Base-by-base conservation (phyloP, 2,797 vertebrate genomes). In the Dendrocincla fuliginosa region DNA sequence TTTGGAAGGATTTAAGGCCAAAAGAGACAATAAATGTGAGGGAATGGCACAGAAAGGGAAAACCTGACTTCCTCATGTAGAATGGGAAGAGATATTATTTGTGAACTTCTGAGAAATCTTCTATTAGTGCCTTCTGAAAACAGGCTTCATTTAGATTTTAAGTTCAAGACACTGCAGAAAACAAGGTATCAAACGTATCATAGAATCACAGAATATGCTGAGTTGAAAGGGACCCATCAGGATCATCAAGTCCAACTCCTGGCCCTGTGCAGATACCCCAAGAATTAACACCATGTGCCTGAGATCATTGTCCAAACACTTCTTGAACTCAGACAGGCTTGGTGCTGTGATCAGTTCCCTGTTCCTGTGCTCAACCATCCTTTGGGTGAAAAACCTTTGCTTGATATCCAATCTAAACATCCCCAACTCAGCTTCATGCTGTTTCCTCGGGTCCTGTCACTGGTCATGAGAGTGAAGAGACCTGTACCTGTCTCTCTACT, bases 401-500 rank as follows among this genome's bases (percentile, higher is more conserved):
- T 19, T 55, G 18, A 25, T 63, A 49, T 12, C 7, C 23, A 56
- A 4, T 18, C 16, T 55, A 42, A 55, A 42, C 4, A 5, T 44
- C 9, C 7, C 9, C 3, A 0, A 17, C 19, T 12, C 42, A 12
- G 52, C 42, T 63, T 20, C 32, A 12, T 28, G 49, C 33, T 7
- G 6, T 55, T 82, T 75, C 18, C 18, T 75, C 0, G 0, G 28
- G 18, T 49, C 15, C 16, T 1, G 1, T n/a, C 23, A 14, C 27
- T 44, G 16, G 18, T 56, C 19, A 30, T 17, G 42, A 56, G 20
- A 63, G 9, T 25, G 44, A 50, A 63, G 42, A 49, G 32, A 23
- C n/a, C 0, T 0, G 5, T 50, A 20, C 50, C 28, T 16, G 9
- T 1, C 1, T n/a, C 28, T 57, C n/a, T 37, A 50, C 5, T 76